Base-by-base conservation (phyloP, 92 coral and sea anemone genomes). In the Ricordea florida region DNA sequence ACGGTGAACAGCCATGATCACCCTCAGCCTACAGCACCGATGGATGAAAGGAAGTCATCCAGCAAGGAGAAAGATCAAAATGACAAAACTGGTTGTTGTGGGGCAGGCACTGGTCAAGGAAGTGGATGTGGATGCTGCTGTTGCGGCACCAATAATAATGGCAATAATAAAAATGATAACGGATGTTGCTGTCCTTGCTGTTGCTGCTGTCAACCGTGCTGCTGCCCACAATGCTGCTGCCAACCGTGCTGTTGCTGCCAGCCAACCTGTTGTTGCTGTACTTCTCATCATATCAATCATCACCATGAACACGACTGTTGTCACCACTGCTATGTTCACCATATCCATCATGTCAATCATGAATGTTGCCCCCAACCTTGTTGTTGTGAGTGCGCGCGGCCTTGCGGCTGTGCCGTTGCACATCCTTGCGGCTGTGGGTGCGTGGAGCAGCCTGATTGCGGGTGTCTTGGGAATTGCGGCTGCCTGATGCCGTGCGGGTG, bases 171-270 rank as follows among this genome's bases (percentile, higher is more conserved):
- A 11, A 52, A 55, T 23, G 53, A 53, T 11, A 44, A 48, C 13
- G 43, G 42, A 6, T 30, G 48, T 51, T 67, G 74, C 17, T 70
- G 78, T 36, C 49, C 68, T 15, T 71, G 78, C 33, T 55, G 78
- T 31, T 71, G 78, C 27, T 24, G 67, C 67, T 9, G 46, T n/a
- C 15, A 4, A 10, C 13, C 57, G 23, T 53, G 76, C 24, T 48
- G 78, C 51, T 51, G 42, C 30, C 69, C 52, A 14, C 42, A 52
- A 23, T 62, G 69, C 23, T 1, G 57, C 27, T 56, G 62, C 62
- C 33, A 28, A 40, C 40, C 62, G 55, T 47, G 55, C 28, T 62
- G 66, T 17, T 60, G 55, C n/a, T 63, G 70, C 32, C 70, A 63
- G 38, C 70, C 70, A 43, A 41, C 51, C 5, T 63, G 70, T 18